phyloP scores from a whole-genome alignment of 2,888 invertebrate genomes.

The Cantharis rufa region DNA sequence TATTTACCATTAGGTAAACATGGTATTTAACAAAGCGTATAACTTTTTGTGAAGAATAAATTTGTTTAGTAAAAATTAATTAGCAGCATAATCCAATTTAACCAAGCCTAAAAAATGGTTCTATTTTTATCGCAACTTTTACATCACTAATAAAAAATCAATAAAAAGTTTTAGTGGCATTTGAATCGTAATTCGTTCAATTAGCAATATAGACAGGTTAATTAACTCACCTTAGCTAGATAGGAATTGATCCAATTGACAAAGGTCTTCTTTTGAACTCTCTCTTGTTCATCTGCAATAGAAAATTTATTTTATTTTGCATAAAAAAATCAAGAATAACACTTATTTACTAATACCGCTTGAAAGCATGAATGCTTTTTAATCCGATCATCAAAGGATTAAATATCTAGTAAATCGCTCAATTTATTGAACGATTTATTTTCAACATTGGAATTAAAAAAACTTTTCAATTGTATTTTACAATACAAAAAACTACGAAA shows the following conservation, averaged over 20 bases:
- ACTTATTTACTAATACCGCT: too few relatives aligned
- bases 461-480: too few relatives aligned
- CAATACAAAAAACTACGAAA: too few relatives aligned
- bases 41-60: background rate
- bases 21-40: background rate
- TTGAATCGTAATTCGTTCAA: background rate
- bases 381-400: too few relatives aligned
- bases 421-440: too few relatives aligned
- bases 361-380: too few relatives aligned
- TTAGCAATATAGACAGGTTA: background rate
- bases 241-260: constrained; percentile 99
- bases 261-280: constrained; percentile 98
- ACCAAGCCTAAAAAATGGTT: background rate
- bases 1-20: background rate
- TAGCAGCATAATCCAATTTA: background rate
- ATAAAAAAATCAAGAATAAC: background rate
- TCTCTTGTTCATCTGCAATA: constrained; percentile 96
- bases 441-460: too few relatives aligned
- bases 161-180: background rate
- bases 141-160: background rate
- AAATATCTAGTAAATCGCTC: too few relatives aligned
- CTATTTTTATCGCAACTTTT: background rate
- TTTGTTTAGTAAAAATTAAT: background rate
- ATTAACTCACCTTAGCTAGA: constrained; percentile 79
- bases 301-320: constrained; percentile 34